Percentiles rank a stretch among this genome's conserved stretches.
Evolutionary conservation across 2,113 vertebrate species (phyloP).

Genomic region (Megaleporinus macrocephalus): DNA sequence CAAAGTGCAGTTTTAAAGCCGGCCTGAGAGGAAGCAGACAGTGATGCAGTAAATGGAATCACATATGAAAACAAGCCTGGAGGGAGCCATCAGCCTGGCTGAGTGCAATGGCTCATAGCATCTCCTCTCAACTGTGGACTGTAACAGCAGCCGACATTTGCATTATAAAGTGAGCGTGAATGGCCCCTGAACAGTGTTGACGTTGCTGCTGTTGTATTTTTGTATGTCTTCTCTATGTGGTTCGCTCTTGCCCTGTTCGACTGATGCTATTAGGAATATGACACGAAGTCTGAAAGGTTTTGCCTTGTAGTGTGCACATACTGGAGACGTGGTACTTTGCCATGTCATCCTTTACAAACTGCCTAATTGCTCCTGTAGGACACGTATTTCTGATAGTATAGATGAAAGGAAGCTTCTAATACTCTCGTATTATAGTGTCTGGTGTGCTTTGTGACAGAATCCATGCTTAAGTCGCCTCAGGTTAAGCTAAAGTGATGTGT

Average conservation of each 20-base stretch:
- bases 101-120: conserved; percentile 10
- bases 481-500: conserved; percentile 29
- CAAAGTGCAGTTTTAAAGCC: conserved; percentile 14
- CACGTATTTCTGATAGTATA: conserved; percentile 34
- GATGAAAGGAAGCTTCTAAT: conserved; percentile 21
- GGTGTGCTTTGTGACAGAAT: conserved; percentile 23
- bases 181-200: conserved; percentile 16
- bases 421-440: conserved; percentile 1
- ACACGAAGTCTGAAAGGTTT: conserved; percentile 18
- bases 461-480: conserved; percentile 18
- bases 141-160: conserved; percentile 33
- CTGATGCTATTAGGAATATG: background rate
- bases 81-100: background rate
- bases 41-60: conserved; percentile 11
- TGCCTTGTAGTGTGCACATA: background rate
- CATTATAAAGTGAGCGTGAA: conserved; percentile 33
- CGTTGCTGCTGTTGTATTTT: background rate
- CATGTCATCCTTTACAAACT: conserved; percentile 6
- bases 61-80: conserved; percentile 1
- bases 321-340: background rate
- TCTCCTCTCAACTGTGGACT: conserved; percentile 14
- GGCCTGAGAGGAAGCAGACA: conserved; percentile 16
- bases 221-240: background rate
- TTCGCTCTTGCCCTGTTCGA: background rate
- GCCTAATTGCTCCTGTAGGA: conserved; percentile 1